Conservation (phyloP, 2,113 vertebrate species). For the Anser brachyrhynchus region DNA sequence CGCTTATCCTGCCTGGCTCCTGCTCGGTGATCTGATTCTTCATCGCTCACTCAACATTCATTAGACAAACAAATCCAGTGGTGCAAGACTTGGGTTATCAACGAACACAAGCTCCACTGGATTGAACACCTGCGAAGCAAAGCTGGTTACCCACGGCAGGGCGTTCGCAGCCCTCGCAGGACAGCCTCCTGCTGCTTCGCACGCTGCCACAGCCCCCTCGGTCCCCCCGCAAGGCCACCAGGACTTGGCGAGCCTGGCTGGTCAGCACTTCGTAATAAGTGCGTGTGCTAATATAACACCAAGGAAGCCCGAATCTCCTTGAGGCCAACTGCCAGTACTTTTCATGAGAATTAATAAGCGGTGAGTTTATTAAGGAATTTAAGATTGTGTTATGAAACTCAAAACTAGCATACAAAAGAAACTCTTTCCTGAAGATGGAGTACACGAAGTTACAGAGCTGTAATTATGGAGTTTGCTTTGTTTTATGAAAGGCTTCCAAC, state of each 20-base stretch:
- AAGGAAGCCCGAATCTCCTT: background rate
- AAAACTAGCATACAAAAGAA: background rate
- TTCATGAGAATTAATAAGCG: background rate
- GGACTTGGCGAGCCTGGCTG: background rate
- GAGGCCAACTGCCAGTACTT: background rate
- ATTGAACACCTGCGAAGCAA: background rate
- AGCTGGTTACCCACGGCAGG: background rate
- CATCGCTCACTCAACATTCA: background rate
- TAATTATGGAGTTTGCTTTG: background rate
- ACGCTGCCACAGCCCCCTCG: fast-evolving
- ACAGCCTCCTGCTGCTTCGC: background rate
- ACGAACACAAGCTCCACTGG: background rate
- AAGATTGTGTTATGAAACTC: background rate
- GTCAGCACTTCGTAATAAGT: background rate
- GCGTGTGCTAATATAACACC: background rate
- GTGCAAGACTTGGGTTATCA: background rate
- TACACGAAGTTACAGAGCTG: background rate
- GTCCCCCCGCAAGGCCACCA: background rate
- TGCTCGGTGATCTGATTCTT: background rate
- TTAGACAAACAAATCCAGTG: background rate
- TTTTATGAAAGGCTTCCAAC: background rate
- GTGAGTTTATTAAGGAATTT: background rate
- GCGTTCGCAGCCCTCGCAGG: background rate
- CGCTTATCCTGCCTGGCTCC: background rate
- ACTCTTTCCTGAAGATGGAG: background rate